phyloP scores from a whole-genome alignment of 2,797 vertebrate genomes.

The Molossus molossus region DNA sequence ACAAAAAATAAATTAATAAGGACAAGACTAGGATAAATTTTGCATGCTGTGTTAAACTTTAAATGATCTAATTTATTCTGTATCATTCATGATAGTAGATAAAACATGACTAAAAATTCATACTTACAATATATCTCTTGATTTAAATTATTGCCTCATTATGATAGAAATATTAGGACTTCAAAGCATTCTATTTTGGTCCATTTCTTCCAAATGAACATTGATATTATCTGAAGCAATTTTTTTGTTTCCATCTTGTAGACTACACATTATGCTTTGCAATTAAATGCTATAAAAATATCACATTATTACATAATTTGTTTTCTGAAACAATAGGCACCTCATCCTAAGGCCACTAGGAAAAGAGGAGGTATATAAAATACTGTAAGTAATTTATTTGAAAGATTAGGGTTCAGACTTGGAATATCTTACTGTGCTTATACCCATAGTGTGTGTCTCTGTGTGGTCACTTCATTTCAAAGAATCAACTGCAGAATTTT shows the following conservation, averaged over 20 bases:
- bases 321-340: background rate
- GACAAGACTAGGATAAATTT: background rate
- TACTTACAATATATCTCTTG: background rate
- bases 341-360: background rate
- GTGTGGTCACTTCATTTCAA: background rate
- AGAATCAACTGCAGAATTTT: background rate
- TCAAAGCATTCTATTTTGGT: slow-evolving; percentile 19
- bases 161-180: background rate
- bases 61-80: slow-evolving; percentile 14
- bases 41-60: slow-evolving; percentile 19
- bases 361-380: background rate
- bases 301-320: background rate
- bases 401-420: background rate
- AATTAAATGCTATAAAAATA: slow-evolving; percentile 39
- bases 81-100: background rate
- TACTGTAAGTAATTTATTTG: slow-evolving; percentile 15
- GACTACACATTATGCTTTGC: background rate
- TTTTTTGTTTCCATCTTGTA: background rate
- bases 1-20: background rate
- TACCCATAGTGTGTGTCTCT: background rate
- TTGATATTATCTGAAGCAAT: background rate
- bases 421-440: background rate
- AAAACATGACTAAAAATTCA: slow-evolving; percentile 49
- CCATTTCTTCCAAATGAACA: slow-evolving; percentile 6
- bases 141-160: slow-evolving; percentile 14